Percentiles rank a stretch among this genome's conserved stretches.
phyloP scores from a whole-genome alignment of 2,797 vertebrate species.

The Enoplosus armatus region DNA sequence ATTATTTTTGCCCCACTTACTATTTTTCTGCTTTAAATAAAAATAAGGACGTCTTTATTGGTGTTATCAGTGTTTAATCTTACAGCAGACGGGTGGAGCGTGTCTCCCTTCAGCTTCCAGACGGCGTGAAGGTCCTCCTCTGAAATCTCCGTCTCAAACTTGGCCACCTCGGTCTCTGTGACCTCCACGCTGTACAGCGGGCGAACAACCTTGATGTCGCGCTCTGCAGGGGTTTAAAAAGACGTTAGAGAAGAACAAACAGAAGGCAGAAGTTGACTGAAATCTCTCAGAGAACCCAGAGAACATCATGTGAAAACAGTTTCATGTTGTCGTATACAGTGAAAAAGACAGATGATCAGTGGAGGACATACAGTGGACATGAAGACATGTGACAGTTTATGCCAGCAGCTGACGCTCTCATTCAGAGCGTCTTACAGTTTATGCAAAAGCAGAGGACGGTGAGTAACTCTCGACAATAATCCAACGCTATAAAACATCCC shows the following conservation, averaged over 20 bases:
- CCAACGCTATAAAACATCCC: constrained; percentile 26
- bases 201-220: constrained; percentile 93
- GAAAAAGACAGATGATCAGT: not conserved
- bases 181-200: constrained; percentile 96
- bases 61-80: constrained; percentile 58
- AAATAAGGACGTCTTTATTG: not conserved
- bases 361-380: constrained; percentile 15
- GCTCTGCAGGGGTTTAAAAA: constrained; percentile 83
- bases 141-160: constrained; percentile 96
- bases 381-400: constrained; percentile 1
- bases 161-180: constrained; percentile 93
- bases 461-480: constrained; percentile 14
- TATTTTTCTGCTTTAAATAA: not conserved
- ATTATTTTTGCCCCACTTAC: not conserved
- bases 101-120: constrained; percentile 97
- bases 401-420: constrained; percentile 50
- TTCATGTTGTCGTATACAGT: not conserved
- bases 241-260: constrained; percentile 12
- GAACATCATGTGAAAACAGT: not conserved
- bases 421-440: constrained; percentile 64
- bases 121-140: constrained; percentile 92
- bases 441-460: constrained; percentile 39
- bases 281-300: not conserved
- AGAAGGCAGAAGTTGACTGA: not conserved
- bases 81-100: constrained; percentile 91